Conservation (phyloP, 2,888 invertebrate species). For the Nysson spinosus region DNA sequence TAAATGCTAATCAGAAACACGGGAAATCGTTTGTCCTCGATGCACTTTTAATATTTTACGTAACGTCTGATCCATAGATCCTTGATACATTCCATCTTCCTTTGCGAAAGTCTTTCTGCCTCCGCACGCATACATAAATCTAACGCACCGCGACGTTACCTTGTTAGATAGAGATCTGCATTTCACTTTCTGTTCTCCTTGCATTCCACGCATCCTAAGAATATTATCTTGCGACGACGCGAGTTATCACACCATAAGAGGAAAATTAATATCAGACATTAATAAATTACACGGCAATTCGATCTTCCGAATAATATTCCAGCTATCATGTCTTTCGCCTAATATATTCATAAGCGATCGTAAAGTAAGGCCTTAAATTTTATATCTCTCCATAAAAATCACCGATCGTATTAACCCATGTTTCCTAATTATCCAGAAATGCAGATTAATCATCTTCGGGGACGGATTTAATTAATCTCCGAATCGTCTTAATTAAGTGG, state of each 20-base stretch:
- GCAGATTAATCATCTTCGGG: too few species aligned
- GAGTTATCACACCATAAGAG: not conserved
- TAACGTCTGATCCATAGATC: slow-evolving; percentile 6
- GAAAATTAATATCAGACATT: slow-evolving; percentile 7
- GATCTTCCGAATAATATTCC: too few species aligned
- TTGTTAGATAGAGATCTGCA: slow-evolving; percentile 36
- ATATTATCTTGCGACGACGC: slow-evolving; percentile 14
- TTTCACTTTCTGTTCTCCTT: slow-evolving; percentile 40
- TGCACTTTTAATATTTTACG: slow-evolving; percentile 20
- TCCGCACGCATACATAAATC: slow-evolving; percentile 26
- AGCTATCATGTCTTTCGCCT: too few species aligned
- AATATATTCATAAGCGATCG: too few species aligned
- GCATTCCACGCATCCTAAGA: slow-evolving; percentile 8
- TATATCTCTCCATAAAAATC: too few species aligned
- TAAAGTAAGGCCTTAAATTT: too few species aligned
- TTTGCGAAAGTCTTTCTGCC: slow-evolving; percentile 41
- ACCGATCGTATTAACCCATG: too few species aligned
- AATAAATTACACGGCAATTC: slow-evolving; percentile 5
- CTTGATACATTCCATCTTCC: slow-evolving; percentile 36
- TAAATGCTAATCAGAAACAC: not conserved
- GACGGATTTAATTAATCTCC: too few species aligned
- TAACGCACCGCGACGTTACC: slow-evolving; percentile 17
- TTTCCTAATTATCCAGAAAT: too few species aligned
- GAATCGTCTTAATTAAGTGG: too few species aligned
- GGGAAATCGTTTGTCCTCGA: not conserved